Evolutionary conservation across 2,888 invertebrate species (phyloP).

Genomic region (Anthrax anthrax): DNA sequence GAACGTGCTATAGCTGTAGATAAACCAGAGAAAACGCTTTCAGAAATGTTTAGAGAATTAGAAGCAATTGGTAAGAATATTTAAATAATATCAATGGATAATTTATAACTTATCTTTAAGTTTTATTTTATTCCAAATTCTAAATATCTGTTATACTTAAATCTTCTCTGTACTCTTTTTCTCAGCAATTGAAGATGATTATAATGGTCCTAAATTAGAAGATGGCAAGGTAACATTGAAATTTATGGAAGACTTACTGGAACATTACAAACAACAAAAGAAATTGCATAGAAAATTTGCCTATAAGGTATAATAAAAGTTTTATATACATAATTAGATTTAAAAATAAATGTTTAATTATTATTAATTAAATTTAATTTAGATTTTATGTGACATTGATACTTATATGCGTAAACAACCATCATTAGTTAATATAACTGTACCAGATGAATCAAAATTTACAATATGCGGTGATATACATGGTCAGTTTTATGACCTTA

Average conservation of each 20-base stretch:
- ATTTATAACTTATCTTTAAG: slow-evolving; percentile 2
- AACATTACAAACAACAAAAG: slow-evolving; percentile 79
- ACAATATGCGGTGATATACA: slow-evolving; percentile 99
- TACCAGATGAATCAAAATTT: slow-evolving; percentile 78
- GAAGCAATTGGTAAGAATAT: slow-evolving; percentile 75
- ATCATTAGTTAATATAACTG: slow-evolving; percentile 77
- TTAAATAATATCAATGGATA: slow-evolving; percentile 1
- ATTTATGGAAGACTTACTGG: slow-evolving; percentile 82
- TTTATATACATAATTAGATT: background rate
- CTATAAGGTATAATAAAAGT: slow-evolving; percentile 56
- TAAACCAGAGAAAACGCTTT: slow-evolving; percentile 70
- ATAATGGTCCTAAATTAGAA: slow-evolving; percentile 78
- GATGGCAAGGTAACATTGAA: slow-evolving; percentile 75
- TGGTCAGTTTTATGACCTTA: slow-evolving; percentile 95
- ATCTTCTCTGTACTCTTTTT: slow-evolving; percentile 14
- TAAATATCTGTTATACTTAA: slow-evolving; percentile 5
- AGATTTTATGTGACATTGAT: slow-evolving; percentile 88
- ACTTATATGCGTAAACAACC: slow-evolving; percentile 69
- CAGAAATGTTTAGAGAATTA: slow-evolving; percentile 69
- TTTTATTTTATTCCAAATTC: slow-evolving; percentile 15
- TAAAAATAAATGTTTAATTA: background rate
- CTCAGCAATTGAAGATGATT: slow-evolving; percentile 86
- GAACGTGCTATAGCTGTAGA: slow-evolving; percentile 94
- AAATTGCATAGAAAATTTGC: slow-evolving; percentile 94
- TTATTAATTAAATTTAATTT: slow-evolving; percentile 10